Evolutionary conservation across 2,888 invertebrate genomes (phyloP).

Genomic region (Drosophila flavopinicola): DNA sequence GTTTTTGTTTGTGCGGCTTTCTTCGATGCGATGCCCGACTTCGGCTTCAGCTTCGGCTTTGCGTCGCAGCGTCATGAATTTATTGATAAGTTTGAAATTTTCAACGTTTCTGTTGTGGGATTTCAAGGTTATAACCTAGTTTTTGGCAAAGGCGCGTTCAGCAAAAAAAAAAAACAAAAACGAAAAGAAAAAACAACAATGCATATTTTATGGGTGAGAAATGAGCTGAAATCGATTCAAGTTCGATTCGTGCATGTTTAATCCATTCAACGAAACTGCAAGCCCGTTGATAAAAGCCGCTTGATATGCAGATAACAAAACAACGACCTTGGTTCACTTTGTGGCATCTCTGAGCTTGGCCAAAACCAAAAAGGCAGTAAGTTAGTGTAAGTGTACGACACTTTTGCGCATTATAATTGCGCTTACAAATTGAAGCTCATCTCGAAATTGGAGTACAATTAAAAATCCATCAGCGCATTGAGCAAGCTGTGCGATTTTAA

Average conservation of each 20-base stretch:
- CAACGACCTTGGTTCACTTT: conserved; percentile 56
- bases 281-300: conserved; percentile 44
- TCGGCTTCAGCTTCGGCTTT: no score
- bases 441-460: conserved; percentile 45
- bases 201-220: conserved; percentile 70
- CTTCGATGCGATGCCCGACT: conserved; percentile 36
- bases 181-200: conserved; percentile 54
- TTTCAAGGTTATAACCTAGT: conserved; percentile 79
- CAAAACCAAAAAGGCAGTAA: conserved; percentile 19
- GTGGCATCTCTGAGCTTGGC: conserved; percentile 27
- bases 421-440: conserved; percentile 18
- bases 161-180: conserved; percentile 10
- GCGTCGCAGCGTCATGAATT: conserved; percentile 56
- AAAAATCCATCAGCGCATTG: conserved; percentile 63
- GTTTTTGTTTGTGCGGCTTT: conserved; percentile 48
- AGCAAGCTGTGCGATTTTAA: conserved; percentile 37
- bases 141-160: conserved; percentile 66
- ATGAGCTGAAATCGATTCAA: conserved; percentile 52
- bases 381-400: conserved; percentile 26
- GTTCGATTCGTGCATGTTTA: conserved; percentile 53
- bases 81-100: conserved; percentile 65
- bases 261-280: conserved; percentile 59
- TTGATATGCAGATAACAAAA: conserved; percentile 60
- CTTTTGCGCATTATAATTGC: conserved; percentile 31
- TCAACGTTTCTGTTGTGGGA: conserved; percentile 64